Percentiles rank a stretch among this genome's conserved stretches.
phyloP scores from a whole-genome alignment of 1,140 invertebrate genomes.

The Euschistus heros region DNA sequence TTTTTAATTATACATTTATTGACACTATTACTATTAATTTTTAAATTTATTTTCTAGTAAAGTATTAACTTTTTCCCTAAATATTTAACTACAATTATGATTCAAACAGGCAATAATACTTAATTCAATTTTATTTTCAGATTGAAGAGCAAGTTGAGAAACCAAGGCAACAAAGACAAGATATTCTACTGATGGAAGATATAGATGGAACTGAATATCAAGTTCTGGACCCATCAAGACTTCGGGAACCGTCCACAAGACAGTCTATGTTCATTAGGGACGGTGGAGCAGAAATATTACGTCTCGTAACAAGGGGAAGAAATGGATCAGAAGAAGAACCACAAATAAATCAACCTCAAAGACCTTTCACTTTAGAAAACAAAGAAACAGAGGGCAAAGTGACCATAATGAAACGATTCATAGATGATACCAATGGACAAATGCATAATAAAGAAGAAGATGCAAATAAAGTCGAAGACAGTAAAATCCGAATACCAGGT shows the following conservation, averaged over 20 bases:
- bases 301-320: constrained; percentile 61
- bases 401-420: constrained; percentile 65
- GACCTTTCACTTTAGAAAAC: constrained; percentile 29
- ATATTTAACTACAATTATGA: no score
- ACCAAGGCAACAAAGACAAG: not conserved
- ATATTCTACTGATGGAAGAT: constrained; percentile 37
- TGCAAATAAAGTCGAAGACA: not conserved
- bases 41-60: no score
- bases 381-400: constrained; percentile 62
- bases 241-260: constrained; percentile 34
- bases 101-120: no score
- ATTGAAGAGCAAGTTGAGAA: not conserved
- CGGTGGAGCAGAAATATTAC: constrained; percentile 68
- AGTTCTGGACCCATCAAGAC: constrained; percentile 29
- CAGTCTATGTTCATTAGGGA: constrained; percentile 66
- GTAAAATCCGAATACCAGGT: not conserved
- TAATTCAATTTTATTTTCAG: no score
- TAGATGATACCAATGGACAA: constrained; percentile 56
- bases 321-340: constrained; percentile 44
- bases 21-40: no score
- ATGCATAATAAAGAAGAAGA: constrained; percentile 32
- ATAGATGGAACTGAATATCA: constrained; percentile 34
- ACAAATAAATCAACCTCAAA: constrained; percentile 32
- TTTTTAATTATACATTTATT: no score
- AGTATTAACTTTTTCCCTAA: no score